Evolutionary conservation across 2,888 invertebrate species (phyloP), one percentile per base, ranked within the genome.

Genomic region (Microplitis deprimator): DNA sequence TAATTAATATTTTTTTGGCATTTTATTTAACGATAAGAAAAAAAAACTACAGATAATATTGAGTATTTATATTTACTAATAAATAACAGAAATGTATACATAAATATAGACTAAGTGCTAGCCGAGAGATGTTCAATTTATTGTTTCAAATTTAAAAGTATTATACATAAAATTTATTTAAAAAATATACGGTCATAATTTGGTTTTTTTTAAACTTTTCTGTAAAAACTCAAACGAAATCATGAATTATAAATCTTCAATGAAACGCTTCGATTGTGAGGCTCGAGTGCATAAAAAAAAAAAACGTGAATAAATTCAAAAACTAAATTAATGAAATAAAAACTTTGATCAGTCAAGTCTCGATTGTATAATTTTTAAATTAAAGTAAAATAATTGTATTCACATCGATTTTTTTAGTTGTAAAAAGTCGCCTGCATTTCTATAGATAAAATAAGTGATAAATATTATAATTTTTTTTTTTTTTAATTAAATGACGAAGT

Each of bases 21-120:
- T 29, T 29, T 29, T 2, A 29, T 29, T 29, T 29, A 29, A 29
- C 29, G 4, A 29, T 29, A 29, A 20, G 20, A 20, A 29, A 29
- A 20, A 29, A 29, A 29, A 3, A 29, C 13, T 20, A 29, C 10
- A 74, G 29, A 73, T 61, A 85, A 86, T 84, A 85, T 86, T 84
- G 85, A 87, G 84, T 89, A 89, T 89, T 87, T 88, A 87, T 86
- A 86, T 87, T 85, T 88, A 89, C 88, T 88, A 88, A 86, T 86
- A 85, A 85, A 87, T 85, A 87, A 87, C 29, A 87, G 85, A 88
- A 86, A 86, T 87, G 87, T 88, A 88, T 87, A 89, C 88, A 88
- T 29, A 88, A 85, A 86, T 84, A 88, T 89, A 88, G 86, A 80
- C 81, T 88, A 89, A 89, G 86, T 83, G 81, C 85, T 84, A 83